A percentile compares a stretch with the other conserved stretches of the same genome.
Conservation (phyloP, 2,113 vertebrate species). For the Camarhynchus parvulus region DNA sequence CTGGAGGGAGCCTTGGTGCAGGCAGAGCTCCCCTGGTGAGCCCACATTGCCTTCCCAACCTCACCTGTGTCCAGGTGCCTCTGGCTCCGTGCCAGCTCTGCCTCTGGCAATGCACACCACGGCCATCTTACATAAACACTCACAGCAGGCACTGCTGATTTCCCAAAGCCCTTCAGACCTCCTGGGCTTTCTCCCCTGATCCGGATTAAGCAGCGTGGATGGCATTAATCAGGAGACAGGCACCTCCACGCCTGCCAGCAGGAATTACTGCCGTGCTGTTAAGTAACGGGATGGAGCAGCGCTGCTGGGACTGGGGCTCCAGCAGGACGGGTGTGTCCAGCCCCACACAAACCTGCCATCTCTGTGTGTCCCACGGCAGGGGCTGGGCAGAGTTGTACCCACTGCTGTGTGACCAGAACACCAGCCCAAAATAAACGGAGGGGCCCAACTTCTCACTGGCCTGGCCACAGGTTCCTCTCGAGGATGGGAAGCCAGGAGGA, state of each 20-base stretch:
- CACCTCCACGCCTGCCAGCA: not conserved
- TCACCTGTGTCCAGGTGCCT: not conserved
- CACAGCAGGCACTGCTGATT: not conserved
- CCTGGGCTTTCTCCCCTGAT: conserved; percentile 20
- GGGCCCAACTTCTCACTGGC: not conserved
- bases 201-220: not conserved
- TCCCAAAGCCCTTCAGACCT: conserved; percentile 46
- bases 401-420: accelerated
- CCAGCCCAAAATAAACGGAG: accelerated
- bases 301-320: accelerated
- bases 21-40: accelerated
- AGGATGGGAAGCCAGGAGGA: not conserved
- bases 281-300: not conserved
- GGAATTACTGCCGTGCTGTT: not conserved
- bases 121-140: conserved; percentile 25
- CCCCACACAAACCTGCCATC: not conserved
- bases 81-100: accelerated
- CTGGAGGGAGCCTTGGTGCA: not conserved
- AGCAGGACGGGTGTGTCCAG: not conserved
- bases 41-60: not conserved
- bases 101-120: accelerated
- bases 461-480: not conserved
- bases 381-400: accelerated
- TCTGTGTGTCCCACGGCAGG: accelerated
- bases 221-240: not conserved